Evolutionary conservation across 2,888 invertebrate species (phyloP), one percentile per base, ranked within the genome.

Genomic region (Vesta saturnalis): DNA sequence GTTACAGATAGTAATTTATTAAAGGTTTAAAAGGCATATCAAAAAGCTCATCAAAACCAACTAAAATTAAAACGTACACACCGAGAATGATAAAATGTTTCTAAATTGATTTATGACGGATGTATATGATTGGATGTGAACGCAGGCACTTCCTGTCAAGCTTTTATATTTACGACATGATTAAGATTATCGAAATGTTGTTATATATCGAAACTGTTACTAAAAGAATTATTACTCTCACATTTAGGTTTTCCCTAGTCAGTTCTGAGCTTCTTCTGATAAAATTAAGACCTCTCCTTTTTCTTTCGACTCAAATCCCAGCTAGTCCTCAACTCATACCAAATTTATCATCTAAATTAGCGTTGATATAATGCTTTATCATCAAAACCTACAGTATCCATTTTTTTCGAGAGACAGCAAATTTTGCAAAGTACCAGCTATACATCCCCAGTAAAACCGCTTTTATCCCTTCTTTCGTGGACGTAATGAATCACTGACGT

Each of bases 31-130:
- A 76, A 74, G 78, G 79, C 79, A 81, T 79, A 82, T 81, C 80
- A 81, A 79, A n/a, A 79, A 81, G 80, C 80, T 82, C 81, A 82
- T 82, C 82, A 82, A 80, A 80, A 80, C 77, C 79, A 73, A 52
- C 52, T 78, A 77, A 77, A 82, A 82, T 82, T 80, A 80, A 80
- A 78, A 79, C 79, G 76, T 75, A 39, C 16, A 76, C 73, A 10
- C 10, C 39, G 8, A 73, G 76, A 74, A 78, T 76, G 78, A 79
- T 79, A 78, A 78, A 78, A 76, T 77, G 78, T 74, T 73, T 73
- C n/a, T 55, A 46, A 56, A 66, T 74, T 80, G 79, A 80, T 80
- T 80, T 79, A 80, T 80, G 74, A 73, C 73, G 72, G 67, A 73
- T 65, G 61, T 65, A 46, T 52, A 65, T 3, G n/a, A 65, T 61